Base-by-base conservation (phyloP, 2,113 vertebrate genomes). In the Jaculus jaculus region DNA sequence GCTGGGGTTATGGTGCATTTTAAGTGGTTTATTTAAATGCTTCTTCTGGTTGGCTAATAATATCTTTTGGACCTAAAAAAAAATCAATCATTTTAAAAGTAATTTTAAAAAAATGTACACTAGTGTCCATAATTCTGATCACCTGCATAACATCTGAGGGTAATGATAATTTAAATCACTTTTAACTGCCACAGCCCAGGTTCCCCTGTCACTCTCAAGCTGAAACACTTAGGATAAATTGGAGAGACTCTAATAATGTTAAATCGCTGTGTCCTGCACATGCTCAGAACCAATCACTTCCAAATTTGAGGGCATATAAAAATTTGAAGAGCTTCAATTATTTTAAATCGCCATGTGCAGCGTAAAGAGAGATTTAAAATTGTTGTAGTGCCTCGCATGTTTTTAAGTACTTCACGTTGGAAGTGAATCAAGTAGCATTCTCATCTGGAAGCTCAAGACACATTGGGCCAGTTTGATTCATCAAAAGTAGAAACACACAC, bases 261-360 rank as follows among this genome's bases (percentile, higher is more conserved):
- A 97, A 98, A 98, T 97, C 97, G 97, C 93, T 95, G 97, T 97
- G 94, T 96, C 97, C 94, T 94, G 95, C 95, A 98, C 98, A 98
- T 98, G 98, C 98, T 98, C 97, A 96, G 95, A 98, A 96, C 93
- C 82, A 87, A 97, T 97, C 96, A 96, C 95, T 98, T 98, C 98
- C 97, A 98, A 98, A 98, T 98, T 98, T 98, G 98, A 98, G 93
- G 96, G 91, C 97, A 97, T 97, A 98, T 98, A 98, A 98, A 98
- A 98, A 98, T 98, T 97, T 98, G 97, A 98, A 98, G 97, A 98
- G 98, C 97, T 98, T 98, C 98, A 98, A 98, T 98, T 98, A 98
- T 98, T 98, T 98, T 98, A 98, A 98, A 98, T 98, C 97, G 96
- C 98, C 97, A 97, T 97, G 97, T 98, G 96, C 96, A 96, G 95